phyloP scores from a whole-genome alignment of 2,888 invertebrate species.

The Drosophila ezoana region DNA sequence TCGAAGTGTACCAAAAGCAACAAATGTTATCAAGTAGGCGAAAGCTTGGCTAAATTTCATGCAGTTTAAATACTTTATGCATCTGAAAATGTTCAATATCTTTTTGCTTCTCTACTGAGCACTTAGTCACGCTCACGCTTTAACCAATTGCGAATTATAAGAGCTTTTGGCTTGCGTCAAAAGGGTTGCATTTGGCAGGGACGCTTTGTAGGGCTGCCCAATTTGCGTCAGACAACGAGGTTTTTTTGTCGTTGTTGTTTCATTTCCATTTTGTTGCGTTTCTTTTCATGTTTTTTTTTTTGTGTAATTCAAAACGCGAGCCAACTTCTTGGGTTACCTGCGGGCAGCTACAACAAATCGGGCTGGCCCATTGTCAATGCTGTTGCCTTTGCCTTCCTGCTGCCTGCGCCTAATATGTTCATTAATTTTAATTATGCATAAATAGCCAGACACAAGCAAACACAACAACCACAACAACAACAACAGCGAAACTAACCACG shows the following conservation, averaged over 20 bases:
- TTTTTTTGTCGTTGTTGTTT: constrained; percentile 1
- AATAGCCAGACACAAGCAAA: constrained; percentile 39
- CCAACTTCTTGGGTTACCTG: constrained; percentile 69
- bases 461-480: constrained; percentile 19
- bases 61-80: too few relatives aligned
- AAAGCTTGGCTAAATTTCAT: too few relatives aligned
- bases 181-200: constrained; percentile 9
- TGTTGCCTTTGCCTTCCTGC: constrained; percentile 38
- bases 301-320: constrained; percentile 69
- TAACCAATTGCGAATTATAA: constrained; percentile 8
- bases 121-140: background rate
- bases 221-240: constrained; percentile 36
- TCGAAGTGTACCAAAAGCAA: too few relatives aligned
- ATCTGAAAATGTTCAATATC: too few relatives aligned
- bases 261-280: constrained; percentile 11
- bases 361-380: constrained; percentile 31
- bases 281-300: constrained; percentile 4
- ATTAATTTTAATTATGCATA: constrained; percentile 77
- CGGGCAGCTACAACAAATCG: constrained; percentile 45
- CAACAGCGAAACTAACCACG: constrained; percentile 11
- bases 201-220: constrained; percentile 9
- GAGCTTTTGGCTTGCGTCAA: background rate
- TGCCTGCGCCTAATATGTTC: constrained; percentile 64
- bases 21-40: too few relatives aligned
- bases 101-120: background rate